phyloP scores from a whole-genome alignment of 1,140 invertebrate genomes.

The Drosophila equinoxialis region DNA sequence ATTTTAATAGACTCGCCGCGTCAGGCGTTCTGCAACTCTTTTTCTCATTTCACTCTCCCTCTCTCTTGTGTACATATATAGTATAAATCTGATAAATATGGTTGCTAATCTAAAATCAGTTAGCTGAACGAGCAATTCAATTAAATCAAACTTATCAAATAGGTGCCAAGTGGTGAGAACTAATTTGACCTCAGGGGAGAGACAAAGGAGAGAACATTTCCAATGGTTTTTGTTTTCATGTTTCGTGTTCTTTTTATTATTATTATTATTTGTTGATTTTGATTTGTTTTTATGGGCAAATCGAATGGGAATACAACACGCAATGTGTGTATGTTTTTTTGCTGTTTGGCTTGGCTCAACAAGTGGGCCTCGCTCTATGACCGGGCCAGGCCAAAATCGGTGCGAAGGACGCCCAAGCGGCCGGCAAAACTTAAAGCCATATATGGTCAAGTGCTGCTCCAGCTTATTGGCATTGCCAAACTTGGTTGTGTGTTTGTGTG shows the following conservation, averaged over 20 bases:
- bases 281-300: constrained; percentile 49
- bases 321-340: constrained; percentile 31
- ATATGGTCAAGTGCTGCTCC: constrained; percentile 56
- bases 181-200: constrained; percentile 30
- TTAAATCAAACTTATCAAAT: constrained; percentile 60
- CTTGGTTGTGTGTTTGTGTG: constrained; percentile 39
- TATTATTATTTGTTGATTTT: constrained; percentile 21
- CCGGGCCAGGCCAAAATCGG: constrained; percentile 55
- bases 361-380: constrained; percentile 58
- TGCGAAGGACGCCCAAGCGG: constrained; percentile 71
- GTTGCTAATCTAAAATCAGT: constrained; percentile 59
- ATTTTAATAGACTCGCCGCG: constrained; percentile 49
- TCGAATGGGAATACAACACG: constrained; percentile 54
- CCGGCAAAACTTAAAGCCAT: constrained; percentile 52
- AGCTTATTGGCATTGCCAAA: constrained; percentile 58
- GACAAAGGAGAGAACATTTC: constrained; percentile 35
- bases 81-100: constrained; percentile 31
- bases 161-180: constrained; percentile 41
- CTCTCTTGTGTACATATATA: neutral
- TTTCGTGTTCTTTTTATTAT: neutral
- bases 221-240: constrained; percentile 7
- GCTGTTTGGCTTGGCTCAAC: constrained; percentile 57
- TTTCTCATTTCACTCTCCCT: neutral
- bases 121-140: constrained; percentile 57
- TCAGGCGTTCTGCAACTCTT: constrained; percentile 17